A percentile compares a stretch with the other conserved stretches of the same genome.
Conservation (phyloP, 2,888 invertebrate genomes). For the Deilephila elpenor region DNA sequence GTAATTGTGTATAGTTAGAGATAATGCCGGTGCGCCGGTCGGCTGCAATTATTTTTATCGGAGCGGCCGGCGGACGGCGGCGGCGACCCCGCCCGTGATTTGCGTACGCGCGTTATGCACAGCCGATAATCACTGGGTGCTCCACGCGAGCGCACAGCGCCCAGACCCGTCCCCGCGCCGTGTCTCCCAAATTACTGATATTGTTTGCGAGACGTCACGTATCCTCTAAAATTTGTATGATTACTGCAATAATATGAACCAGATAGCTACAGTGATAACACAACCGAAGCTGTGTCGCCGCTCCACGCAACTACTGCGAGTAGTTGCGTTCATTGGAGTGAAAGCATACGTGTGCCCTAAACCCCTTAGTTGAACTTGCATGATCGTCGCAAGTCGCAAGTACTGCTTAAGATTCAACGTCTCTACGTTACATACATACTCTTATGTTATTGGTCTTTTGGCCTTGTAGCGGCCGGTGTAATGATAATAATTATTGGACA, state of each 20-base stretch:
- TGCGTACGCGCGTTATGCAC: slow-evolving; percentile 63
- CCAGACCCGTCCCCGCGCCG: slow-evolving; percentile 7
- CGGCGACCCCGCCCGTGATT: slow-evolving; percentile 56
- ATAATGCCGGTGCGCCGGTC: slow-evolving; percentile 28
- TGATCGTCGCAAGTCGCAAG: too few relatives aligned
- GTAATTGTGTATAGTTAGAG: slow-evolving; percentile 18
- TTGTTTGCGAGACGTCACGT: slow-evolving; percentile 26
- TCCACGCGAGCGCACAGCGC: background rate
- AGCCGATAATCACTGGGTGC: slow-evolving; percentile 33
- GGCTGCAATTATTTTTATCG: slow-evolving; percentile 60
- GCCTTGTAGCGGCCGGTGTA: background rate
- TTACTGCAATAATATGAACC: slow-evolving; percentile 18
- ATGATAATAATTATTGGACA: background rate
- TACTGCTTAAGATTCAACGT: background rate
- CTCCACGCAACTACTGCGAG: too few relatives aligned
- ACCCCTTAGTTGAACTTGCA: too few relatives aligned
- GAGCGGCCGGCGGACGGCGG: slow-evolving; percentile 43
- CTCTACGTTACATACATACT: too few relatives aligned
- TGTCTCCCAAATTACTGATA: slow-evolving; percentile 30
- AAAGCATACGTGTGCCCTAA: too few relatives aligned
- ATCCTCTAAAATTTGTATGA: slow-evolving; percentile 20
- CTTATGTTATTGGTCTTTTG: background rate
- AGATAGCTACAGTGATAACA: background rate
- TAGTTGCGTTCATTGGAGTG: too few relatives aligned
- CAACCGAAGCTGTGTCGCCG: background rate